A percentile compares a stretch with the other conserved stretches of the same genome.
These are phyloP conservation scores for Lophura nycthemera DNA, from an alignment of 2,113 vertebrate genomes.

Conservation along the genomic window DNA sequence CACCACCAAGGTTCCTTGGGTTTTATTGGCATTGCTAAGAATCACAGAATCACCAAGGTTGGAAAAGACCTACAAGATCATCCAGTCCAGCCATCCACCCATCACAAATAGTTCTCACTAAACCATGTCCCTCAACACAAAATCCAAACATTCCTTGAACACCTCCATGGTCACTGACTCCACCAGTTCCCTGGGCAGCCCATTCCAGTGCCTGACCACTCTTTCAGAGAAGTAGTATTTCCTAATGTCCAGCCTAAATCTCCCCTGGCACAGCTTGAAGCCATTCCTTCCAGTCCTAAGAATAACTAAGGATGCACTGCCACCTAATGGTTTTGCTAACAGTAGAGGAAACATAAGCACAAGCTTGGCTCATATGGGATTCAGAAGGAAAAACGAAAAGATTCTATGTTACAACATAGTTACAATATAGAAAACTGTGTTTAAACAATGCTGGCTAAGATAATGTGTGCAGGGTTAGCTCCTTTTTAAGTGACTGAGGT, in stretches of 20 bases:
- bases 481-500: background rate
- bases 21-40: background rate
- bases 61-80: too few relatives aligned
- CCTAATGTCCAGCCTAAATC: too few relatives aligned
- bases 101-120: too few relatives aligned
- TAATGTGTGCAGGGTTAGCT: background rate
- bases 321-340: constrained; percentile 60
- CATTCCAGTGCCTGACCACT: too few relatives aligned
- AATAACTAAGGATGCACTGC: constrained; percentile 57
- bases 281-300: background rate
- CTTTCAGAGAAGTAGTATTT: too few relatives aligned
- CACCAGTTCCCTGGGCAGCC: too few relatives aligned
- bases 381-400: background rate
- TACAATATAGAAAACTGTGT: background rate
- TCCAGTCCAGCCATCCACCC: too few relatives aligned
- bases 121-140: too few relatives aligned
- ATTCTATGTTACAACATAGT: background rate
- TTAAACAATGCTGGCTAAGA: background rate
- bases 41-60: background rate
- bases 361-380: background rate
- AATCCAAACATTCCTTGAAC: too few relatives aligned
- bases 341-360: background rate
- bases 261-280: too few relatives aligned
- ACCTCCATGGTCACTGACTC: too few relatives aligned
- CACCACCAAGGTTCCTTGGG: background rate